Conservation (phyloP, 2,797 vertebrate genomes). For the Macropodus opercularis region DNA sequence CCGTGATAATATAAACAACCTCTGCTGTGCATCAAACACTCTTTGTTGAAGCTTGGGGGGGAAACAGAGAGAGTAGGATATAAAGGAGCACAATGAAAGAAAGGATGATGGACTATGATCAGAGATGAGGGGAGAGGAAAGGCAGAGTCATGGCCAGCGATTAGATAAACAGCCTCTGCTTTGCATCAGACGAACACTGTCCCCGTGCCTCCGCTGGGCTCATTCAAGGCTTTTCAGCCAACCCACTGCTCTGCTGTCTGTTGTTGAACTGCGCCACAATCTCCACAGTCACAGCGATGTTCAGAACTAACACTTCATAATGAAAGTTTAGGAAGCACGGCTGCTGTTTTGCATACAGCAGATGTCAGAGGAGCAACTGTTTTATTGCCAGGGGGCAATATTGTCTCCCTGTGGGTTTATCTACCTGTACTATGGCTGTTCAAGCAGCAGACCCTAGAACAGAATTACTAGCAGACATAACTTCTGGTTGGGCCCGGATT, state of each 20-base stretch:
- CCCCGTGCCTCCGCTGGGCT: conserved; percentile 20
- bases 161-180: conserved; percentile 41
- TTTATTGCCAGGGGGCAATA: background rate
- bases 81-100: conserved; percentile 12
- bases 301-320: too few species aligned
- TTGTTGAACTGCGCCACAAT: background rate
- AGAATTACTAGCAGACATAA: background rate
- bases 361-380: background rate
- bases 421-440: background rate
- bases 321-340: background rate
- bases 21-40: conserved; percentile 45
- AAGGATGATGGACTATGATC: conserved; percentile 10
- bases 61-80: conserved; percentile 10
- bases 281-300: background rate
- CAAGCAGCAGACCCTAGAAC: background rate
- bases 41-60: conserved; percentile 14
- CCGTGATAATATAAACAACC: conserved; percentile 32
- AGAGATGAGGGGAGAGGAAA: conserved; percentile 21
- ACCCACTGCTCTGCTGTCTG: background rate
- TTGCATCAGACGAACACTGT: conserved; percentile 26
- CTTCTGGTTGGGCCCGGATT: background rate
- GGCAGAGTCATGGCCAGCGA: conserved; percentile 41
- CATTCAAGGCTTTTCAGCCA: conserved; percentile 9
- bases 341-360: background rate
- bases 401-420: background rate